These are phyloP conservation scores for Epinephelus awoara DNA, from an alignment of 2,797 vertebrate genomes.

Conservation along the genomic window DNA sequence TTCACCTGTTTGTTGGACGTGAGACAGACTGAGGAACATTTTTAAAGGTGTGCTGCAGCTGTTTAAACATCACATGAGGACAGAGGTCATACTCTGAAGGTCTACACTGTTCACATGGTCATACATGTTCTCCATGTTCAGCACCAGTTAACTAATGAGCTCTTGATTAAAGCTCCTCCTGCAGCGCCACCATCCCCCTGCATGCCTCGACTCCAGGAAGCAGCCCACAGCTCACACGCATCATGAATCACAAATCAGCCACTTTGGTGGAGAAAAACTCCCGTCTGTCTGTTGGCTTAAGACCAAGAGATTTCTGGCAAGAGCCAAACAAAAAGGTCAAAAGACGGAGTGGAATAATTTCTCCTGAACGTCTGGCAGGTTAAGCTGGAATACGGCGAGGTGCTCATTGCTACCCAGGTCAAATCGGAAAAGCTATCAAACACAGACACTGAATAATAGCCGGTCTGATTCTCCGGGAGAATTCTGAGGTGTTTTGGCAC, in stretches of 20 bases:
- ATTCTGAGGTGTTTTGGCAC: conserved; percentile 56
- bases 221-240: conserved; percentile 23
- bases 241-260: conserved; percentile 57
- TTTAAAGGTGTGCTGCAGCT: conserved; percentile 10
- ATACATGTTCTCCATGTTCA: conserved; percentile 23
- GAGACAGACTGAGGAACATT: conserved; percentile 14
- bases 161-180: conserved; percentile 49
- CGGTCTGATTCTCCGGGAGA: conserved; percentile 51
- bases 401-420: conserved; percentile 46
- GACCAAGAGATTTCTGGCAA: conserved; percentile 60
- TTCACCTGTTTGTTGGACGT: conserved; percentile 11
- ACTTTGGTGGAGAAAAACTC: conserved; percentile 41
- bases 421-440: conserved; percentile 32
- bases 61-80: conserved; percentile 21
- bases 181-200: conserved; percentile 11
- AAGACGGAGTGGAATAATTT: conserved; percentile 44
- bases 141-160: conserved; percentile 46
- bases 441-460: conserved; percentile 64
- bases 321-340: conserved; percentile 66
- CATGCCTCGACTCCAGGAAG: conserved; percentile 24
- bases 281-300: conserved; percentile 44
- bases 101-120: neutral
- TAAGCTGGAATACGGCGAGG: conserved; percentile 26
- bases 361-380: conserved; percentile 53
- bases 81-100: conserved; percentile 1